Conservation (phyloP, 2,888 invertebrate species). For the Tineola bisselliella region DNA sequence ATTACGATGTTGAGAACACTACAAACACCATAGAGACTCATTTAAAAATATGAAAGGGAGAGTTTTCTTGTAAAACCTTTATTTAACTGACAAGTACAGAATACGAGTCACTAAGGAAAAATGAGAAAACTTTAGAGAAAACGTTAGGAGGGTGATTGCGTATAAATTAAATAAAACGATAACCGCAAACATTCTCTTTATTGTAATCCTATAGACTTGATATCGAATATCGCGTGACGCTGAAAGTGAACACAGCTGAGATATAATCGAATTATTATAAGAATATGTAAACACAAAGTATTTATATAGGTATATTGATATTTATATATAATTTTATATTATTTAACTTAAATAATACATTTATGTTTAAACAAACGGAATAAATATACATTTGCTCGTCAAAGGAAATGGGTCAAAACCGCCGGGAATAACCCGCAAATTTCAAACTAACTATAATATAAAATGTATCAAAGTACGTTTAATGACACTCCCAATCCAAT, state of each 20-base stretch:
- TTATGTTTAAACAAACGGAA: background rate
- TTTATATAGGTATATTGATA: no score
- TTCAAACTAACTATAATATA: background rate
- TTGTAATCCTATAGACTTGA: constrained; percentile 4
- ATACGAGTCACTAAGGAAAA: constrained; percentile 28
- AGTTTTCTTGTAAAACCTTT: constrained; percentile 25
- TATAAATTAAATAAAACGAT: background rate
- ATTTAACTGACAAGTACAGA: constrained; percentile 19
- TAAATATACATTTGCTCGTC: background rate
- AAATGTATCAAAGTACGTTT: constrained; percentile 5
- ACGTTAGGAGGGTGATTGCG: background rate
- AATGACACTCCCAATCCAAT: background rate
- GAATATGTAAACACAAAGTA: background rate
- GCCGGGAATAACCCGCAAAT: background rate
- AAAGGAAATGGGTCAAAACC: constrained; percentile 5
- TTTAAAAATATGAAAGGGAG: constrained; percentile 35
- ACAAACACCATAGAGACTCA: constrained; percentile 34
- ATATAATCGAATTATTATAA: background rate
- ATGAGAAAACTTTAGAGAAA: constrained; percentile 21
- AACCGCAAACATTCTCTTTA: background rate
- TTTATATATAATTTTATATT: no score
- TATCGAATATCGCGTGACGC: constrained; percentile 10
- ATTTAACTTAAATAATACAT: background rate
- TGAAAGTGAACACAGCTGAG: constrained; percentile 11
- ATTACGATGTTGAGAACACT: constrained; percentile 20